Base-by-base conservation (phyloP, 2,113 vertebrate species). In the Melanerpes formicivorus region DNA sequence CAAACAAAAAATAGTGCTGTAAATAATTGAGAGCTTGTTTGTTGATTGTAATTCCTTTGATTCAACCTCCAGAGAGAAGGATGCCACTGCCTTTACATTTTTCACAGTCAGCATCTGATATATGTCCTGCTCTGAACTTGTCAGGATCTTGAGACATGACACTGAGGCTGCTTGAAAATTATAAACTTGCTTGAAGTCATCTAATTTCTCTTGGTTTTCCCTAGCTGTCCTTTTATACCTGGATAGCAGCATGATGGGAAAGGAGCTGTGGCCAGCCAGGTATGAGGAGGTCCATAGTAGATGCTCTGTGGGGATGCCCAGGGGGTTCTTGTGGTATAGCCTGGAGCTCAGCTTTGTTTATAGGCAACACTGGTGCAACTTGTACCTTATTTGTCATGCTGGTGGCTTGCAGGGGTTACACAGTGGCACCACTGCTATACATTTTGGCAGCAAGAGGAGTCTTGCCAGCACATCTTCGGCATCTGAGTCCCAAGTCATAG, bases 11-110 rank as follows among this genome's bases (percentile, higher is more conserved):
- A 52, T 52, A 64, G 52, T 4, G 55, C 34, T 0, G 32, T 92
- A 87, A 93, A 74, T 92, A 92, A 93, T 90, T 82, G 59, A 90
- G 48, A 90, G 55, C 18, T 44, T 90, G 60, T 87, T 90, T 87
- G 84, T 88, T 64, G 66, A 71, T 46, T 85, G 67, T n/a, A 56
- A 34, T 77, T 84, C 64, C 30, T 80, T 56, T 90, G 67, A 93
- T 77, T 87, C 18, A 62, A 1, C 56, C 65, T 71, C 30, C 46
- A 40, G 72, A 64, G 71, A 80, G 83, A 79, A 76, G 55, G 67
- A 37, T 37, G 59, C 26, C 46, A 37, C 73, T 79, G 34, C 46
- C 66, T 80, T 76, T 69, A 34, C 1, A 0, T 79, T 87, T 90
- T 86, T 59, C 29, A 50, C 32, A 18, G 37, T 52, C 64, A 86